Percentiles rank a stretch among this genome's conserved stretches.
phyloP scores from a whole-genome alignment of 1,140 invertebrate species.

The Drosophila takahashii region DNA sequence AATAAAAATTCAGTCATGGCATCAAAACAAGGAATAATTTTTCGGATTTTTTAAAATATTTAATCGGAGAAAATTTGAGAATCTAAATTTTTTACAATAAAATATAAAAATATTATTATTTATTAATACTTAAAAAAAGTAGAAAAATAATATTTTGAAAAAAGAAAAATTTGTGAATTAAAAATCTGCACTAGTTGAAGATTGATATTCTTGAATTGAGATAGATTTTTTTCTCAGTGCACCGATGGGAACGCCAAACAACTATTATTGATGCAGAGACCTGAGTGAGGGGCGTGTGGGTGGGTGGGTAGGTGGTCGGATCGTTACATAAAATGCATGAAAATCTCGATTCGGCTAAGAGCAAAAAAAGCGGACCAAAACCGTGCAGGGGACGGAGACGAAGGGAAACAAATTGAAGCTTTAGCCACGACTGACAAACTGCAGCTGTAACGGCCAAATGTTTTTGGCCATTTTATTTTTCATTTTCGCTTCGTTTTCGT shows the following conservation, averaged over 20 bases:
- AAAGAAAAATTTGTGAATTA: too few relatives aligned
- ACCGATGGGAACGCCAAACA: constrained; percentile 26
- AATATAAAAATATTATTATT: too few relatives aligned
- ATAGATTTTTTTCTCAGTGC: not conserved
- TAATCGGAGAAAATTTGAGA: too few relatives aligned
- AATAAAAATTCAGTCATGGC: too few relatives aligned
- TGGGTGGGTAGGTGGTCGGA: constrained; percentile 14
- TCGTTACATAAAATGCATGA: constrained; percentile 78
- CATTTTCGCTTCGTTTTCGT: constrained; percentile 57
- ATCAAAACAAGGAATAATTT: too few relatives aligned
- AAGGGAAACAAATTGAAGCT: constrained; percentile 72
- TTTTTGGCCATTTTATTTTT: constrained; percentile 67
- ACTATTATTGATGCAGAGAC: constrained; percentile 71
- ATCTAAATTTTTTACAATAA: too few relatives aligned
- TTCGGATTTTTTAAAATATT: too few relatives aligned
- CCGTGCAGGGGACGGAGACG: not conserved
- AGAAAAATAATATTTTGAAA: too few relatives aligned
- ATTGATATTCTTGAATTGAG: too few relatives aligned
- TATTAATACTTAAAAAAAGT: too few relatives aligned
- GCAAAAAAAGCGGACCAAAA: constrained; percentile 28
- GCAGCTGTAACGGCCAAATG: constrained; percentile 75
- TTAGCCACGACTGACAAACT: constrained; percentile 72
- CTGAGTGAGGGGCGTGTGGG: constrained; percentile 1
- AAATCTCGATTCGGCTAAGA: constrained; percentile 69
- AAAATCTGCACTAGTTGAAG: too few relatives aligned